These are phyloP conservation scores for Anoplolepis gracilipes DNA, from an alignment of 1,140 invertebrate species.

Conservation along the genomic window DNA sequence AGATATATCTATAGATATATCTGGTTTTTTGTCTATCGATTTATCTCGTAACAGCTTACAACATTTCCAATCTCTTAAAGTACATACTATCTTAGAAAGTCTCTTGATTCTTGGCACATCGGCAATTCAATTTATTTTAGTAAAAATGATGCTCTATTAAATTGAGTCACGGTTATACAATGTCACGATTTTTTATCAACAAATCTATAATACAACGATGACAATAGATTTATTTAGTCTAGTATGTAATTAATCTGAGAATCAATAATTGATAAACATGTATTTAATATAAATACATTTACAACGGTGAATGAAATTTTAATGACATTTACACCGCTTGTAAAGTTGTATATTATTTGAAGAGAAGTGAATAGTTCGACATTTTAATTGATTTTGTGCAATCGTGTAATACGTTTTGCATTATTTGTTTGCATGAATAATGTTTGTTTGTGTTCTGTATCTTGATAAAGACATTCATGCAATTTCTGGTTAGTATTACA, in stretches of 20 bases:
- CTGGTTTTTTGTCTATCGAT: conserved; percentile 1
- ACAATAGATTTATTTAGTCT: conserved; percentile 33
- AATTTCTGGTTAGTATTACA: not conserved
- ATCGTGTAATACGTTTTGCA: conserved; percentile 7
- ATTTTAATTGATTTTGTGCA: conserved; percentile 21
- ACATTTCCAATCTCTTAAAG: not conserved
- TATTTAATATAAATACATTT: conserved; percentile 43
- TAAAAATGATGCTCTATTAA: not conserved
- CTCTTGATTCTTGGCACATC: not conserved
- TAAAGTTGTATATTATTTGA: not conserved
- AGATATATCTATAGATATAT: not conserved
- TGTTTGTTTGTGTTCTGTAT: not conserved
- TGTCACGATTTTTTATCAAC: not conserved
- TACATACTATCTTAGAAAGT: not conserved
- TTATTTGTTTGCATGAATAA: conserved; percentile 17
- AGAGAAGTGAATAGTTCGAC: not conserved
- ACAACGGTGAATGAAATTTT: conserved; percentile 23
- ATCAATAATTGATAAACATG: conserved; percentile 41
- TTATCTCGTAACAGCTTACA: not conserved
- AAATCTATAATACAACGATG: conserved; percentile 35
- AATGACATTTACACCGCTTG: not conserved
- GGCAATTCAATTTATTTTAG: not conserved
- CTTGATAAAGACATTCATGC: conserved; percentile 4
- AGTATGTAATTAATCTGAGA: conserved; percentile 10
- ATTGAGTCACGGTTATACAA: not conserved